Evolutionary conservation across 2,113 vertebrate species (phyloP).

Genomic region (Trachemys scripta): DNA sequence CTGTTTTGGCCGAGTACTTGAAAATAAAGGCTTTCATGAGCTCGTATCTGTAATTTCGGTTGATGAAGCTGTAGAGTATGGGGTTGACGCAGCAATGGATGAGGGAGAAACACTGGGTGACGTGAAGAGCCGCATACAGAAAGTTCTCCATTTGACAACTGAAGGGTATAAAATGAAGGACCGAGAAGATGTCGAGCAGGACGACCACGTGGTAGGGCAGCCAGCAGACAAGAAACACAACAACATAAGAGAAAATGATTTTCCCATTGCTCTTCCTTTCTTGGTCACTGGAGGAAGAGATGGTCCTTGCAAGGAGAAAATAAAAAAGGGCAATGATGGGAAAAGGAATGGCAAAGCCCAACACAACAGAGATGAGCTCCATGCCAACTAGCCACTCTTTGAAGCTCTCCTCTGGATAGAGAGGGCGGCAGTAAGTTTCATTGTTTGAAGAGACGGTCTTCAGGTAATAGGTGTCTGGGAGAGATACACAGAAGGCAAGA

Average conservation of each 20-base stretch:
- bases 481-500: conserved; percentile 85
- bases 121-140: conserved; percentile 85
- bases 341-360: conserved; percentile 91
- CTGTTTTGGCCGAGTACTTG: conserved; percentile 92
- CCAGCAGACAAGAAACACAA: conserved; percentile 93
- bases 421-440: conserved; percentile 84
- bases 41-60: conserved; percentile 90
- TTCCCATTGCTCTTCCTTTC: conserved; percentile 86
- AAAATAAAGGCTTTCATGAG: conserved; percentile 95
- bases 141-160: conserved; percentile 89
- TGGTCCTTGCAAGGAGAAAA: conserved; percentile 83
- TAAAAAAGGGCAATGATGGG: conserved; percentile 88
- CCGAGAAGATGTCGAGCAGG: conserved; percentile 87
- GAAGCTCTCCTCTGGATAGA: conserved; percentile 85
- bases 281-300: conserved; percentile 81
- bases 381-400: conserved; percentile 88
- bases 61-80: conserved; percentile 91
- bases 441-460: conserved; percentile 83
- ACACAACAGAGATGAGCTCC: conserved; percentile 87
- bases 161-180: conserved; percentile 86
- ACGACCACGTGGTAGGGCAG: conserved; percentile 88
- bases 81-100: conserved; percentile 93
- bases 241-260: conserved; percentile 88
- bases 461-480: conserved; percentile 92
- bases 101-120: conserved; percentile 91